Evolutionary conservation across 2,797 vertebrate species (phyloP).

Genomic region (Bovichtus variegatus): DNA sequence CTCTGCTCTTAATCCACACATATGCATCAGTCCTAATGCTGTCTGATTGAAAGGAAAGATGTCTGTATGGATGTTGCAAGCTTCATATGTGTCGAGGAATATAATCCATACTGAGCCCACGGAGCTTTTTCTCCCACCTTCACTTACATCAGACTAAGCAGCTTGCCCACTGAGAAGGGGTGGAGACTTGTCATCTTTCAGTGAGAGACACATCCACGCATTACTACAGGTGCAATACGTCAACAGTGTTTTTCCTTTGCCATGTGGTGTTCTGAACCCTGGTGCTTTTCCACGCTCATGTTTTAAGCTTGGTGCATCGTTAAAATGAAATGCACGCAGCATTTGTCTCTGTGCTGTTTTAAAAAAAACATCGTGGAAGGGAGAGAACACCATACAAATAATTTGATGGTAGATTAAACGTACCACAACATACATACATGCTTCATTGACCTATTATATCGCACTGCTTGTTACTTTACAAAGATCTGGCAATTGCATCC

Average conservation of each 20-base stretch:
- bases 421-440: slow-evolving; percentile 5
- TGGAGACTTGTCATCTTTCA: slow-evolving; percentile 20
- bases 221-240: slow-evolving; percentile 32
- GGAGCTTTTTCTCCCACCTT: background rate
- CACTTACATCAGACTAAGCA: slow-evolving; percentile 1
- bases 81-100: background rate
- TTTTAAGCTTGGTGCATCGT: background rate
- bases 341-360: background rate
- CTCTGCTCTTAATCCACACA: slow-evolving; percentile 27
- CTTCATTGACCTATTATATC: slow-evolving; percentile 17
- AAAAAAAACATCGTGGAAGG: background rate
- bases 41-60: slow-evolving; percentile 3
- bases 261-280: background rate
- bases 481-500: slow-evolving; percentile 8
- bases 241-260: slow-evolving; percentile 13
- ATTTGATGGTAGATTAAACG: slow-evolving; percentile 23
- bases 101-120: slow-evolving; percentile 4
- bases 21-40: slow-evolving; percentile 8
- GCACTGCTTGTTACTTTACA: background rate
- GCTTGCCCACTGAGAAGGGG: slow-evolving; percentile 1
- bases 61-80: background rate
- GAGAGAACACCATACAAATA: slow-evolving; percentile 12
- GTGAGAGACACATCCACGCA: slow-evolving; percentile 33
- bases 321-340: background rate
- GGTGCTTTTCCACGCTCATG: background rate